Conservation (phyloP, 2,113 vertebrate species). For the Semnornis frantzii region DNA sequence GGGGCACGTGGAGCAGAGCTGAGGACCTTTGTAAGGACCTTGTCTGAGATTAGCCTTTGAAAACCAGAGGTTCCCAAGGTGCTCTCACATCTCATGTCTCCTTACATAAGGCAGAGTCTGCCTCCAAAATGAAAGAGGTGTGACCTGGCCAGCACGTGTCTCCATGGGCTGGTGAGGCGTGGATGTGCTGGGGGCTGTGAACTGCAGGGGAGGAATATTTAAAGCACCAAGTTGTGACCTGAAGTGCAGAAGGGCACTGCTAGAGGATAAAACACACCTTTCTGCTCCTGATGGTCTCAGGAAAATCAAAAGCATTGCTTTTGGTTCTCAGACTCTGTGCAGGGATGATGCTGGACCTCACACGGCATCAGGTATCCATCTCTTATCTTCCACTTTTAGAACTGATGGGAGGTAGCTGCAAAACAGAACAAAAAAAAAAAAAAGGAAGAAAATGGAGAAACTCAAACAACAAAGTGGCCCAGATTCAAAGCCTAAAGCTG, state of each 20-base stretch:
- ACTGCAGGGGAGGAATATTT: not conserved
- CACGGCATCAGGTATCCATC: fast-evolving
- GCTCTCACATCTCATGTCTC: not conserved
- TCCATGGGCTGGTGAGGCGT: too few species aligned
- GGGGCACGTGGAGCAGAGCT: not conserved
- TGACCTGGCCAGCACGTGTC: not conserved
- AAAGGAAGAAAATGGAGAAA: too few species aligned
- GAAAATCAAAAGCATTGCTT: not conserved
- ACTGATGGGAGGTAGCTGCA: not conserved
- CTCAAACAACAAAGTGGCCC: too few species aligned
- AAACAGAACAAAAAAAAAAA: not conserved
- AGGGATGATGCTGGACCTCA: not conserved
- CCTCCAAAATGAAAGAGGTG: not conserved
- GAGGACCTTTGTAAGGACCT: not conserved
- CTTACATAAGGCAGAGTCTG: not conserved
- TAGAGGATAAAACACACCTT: not conserved
- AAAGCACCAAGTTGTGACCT: not conserved
- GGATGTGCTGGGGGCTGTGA: not conserved
- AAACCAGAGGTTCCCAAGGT: not conserved
- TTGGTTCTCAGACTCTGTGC: not conserved
- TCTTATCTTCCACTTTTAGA: not conserved
- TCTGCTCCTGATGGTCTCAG: not conserved
- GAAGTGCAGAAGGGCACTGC: not conserved
- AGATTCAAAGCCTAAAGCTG: not conserved
- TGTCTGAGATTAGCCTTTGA: not conserved